Base-by-base conservation (phyloP, 2,888 invertebrate species). In the Sussaba pulchella region DNA sequence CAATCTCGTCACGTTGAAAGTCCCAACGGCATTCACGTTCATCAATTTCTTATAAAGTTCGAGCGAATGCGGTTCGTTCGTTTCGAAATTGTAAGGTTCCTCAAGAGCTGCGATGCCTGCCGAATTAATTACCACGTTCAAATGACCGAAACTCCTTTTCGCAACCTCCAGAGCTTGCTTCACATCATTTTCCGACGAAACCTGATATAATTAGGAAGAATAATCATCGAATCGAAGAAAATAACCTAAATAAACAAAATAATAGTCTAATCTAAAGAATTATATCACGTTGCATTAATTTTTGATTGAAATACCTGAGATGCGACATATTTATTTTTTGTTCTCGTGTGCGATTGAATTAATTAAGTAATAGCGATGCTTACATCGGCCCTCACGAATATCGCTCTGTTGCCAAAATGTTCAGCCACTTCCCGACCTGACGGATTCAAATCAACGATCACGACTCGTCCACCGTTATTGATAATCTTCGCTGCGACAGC, bases 21-120 rank as follows among this genome's bases (percentile, higher is more conserved):
- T 69, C 0, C 87, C 88, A 76, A 84, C 82, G 2, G 83, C 82
- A 66, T 88, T 87, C 0, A 85, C 82, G n/a, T 88, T 84, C 80
- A 80, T 82, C 6, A 83, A 2, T 14, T 54, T 43, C n/a, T 67
- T 85, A 61, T 82, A 87, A n/a, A 80, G 8, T 0, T 87, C 85
- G 1, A 73, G 26, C 2, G 84, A 82, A 24, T 86, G 87, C 0
- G 86, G 83, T 4, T 67, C 81, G 0, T 86, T 82, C 0, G 67
- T 73, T 47, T 84, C 79, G 36, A 87, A 87, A 57, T 89, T 78
- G 45, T 86, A 87, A 1, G 86, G 59, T 0, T 14, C 43, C 26
- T 84, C 84, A 14, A 21, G n/a, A 0, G 43, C 52, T 0, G 57
- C 10, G 1, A 86, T 75, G 1, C 84, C 88, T 0, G 87, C 86